These are phyloP conservation scores for Antheraea mylitta DNA, from an alignment of 1,140 invertebrate species.

Conservation along the genomic window DNA sequence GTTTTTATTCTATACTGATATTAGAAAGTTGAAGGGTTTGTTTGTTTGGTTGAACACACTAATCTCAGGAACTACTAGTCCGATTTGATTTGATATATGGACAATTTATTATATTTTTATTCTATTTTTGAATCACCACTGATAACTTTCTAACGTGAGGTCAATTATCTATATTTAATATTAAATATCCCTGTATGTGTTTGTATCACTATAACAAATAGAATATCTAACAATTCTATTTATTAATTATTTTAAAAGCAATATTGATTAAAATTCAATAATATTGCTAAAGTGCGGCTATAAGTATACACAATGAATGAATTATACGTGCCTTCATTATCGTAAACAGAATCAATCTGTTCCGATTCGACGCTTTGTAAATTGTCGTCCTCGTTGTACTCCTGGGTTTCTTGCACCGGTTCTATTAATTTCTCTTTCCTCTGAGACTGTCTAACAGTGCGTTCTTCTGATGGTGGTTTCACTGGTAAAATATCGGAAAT, in stretches of 20 bases:
- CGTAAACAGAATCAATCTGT: conserved; percentile 77
- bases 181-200: no score
- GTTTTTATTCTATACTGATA: neutral
- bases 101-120: no score
- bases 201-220: no score
- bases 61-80: no score
- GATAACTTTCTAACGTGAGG: no score
- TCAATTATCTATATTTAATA: no score
- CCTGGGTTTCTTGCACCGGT: conserved; percentile 16
- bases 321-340: conserved; percentile 46
- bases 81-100: no score
- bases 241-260: no score
- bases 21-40: no score
- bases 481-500: conserved; percentile 81
- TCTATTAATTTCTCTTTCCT: conserved; percentile 22
- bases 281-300: neutral
- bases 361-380: conserved; percentile 84
- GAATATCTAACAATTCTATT: no score
- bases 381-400: conserved; percentile 62
- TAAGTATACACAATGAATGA: neutral
- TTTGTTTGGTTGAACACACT: no score
- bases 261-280: neutral
- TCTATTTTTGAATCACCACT: no score
- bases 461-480: conserved; percentile 45
- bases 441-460: conserved; percentile 31